Evolutionary conservation across 2,797 vertebrate genomes (phyloP), one percentile per base, ranked within the genome.

Genomic region (Enteromius afrohamiltoni): DNA sequence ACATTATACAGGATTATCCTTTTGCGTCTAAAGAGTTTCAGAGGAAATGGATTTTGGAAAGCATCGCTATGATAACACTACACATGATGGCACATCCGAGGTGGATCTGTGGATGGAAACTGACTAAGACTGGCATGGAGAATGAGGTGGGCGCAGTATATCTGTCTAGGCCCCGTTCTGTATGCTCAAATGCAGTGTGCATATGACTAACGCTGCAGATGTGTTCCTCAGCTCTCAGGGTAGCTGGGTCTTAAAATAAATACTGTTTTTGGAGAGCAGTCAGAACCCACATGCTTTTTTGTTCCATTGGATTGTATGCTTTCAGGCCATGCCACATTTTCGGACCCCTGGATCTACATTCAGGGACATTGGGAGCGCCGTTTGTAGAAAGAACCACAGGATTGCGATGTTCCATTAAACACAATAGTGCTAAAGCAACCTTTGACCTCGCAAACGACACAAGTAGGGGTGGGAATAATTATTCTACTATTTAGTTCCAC

Each of bases 401-500:
- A 49, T 60, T 68, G 37, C 26, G 53, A 77, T 40, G 47, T 80
- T 70, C 29, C 68, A 69, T 64, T 69, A 49, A 85, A 76, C 42
- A 53, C 40, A 19, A 70, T 26, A 69, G 60, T 19, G 55, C 37
- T 40, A 34, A 81, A 49, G 58, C 89, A 91, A 93, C 87, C 89
- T 92, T 90, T 91, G 88, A 86, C 86, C 73, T 89, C 86, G 91
- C 86, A 92, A 92, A 91, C 76, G 89, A 90, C 86, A 86, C 88
- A 83, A 87, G 86, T 83, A 89, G 79, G 83, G 87, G 87, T 83
- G 53, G 75, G 89, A 88, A 90, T 87, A 40, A 40, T 40, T 49
- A 31, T 85, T 83, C 76, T 82, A 74, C 90, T 77, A 85, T 89
- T 85, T 45, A 83, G 67, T 86, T 90, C 85, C 82, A 80, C 73